Evolutionary conservation across 2,113 vertebrate species (phyloP).

Genomic region (Tylochromis polylepis): DNA sequence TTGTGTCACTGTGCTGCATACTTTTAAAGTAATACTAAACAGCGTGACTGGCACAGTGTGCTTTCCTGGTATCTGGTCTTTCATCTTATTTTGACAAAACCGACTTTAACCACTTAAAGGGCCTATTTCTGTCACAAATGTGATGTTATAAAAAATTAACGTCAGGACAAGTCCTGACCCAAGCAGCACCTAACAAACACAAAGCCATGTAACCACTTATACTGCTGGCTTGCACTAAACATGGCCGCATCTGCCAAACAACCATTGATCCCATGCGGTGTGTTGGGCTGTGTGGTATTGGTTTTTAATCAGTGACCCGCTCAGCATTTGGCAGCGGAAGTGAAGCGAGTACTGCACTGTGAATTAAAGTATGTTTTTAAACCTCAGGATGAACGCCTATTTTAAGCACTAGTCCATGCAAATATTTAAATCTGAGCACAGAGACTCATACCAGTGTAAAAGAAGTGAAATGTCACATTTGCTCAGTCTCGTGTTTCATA

Average conservation of each 20-base stretch:
- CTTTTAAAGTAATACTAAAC: not conserved
- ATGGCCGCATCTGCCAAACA: not conserved
- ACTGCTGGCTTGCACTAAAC: not conserved
- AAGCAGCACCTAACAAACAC: not conserved
- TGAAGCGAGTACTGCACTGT: not conserved
- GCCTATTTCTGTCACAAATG: not conserved
- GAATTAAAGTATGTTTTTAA: not conserved
- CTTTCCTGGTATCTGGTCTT: not conserved
- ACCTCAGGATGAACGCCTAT: not conserved
- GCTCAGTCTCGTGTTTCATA: not conserved
- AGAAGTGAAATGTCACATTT: fast-evolving
- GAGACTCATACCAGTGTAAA: too few species aligned
- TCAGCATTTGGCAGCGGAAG: not conserved
- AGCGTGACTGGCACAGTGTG: not conserved
- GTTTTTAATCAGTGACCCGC: not conserved
- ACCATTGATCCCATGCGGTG: not conserved
- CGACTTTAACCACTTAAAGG: not conserved
- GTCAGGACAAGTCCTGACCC: not conserved
- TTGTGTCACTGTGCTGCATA: not conserved
- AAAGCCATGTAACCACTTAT: not conserved
- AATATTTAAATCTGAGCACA: not conserved
- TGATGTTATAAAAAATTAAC: not conserved
- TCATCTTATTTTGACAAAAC: not conserved
- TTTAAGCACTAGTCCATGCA: not conserved
- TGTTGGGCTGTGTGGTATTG: not conserved